Evolutionary conservation across 2,113 vertebrate species (phyloP).

Genomic region (Ammodramus savannarum): DNA sequence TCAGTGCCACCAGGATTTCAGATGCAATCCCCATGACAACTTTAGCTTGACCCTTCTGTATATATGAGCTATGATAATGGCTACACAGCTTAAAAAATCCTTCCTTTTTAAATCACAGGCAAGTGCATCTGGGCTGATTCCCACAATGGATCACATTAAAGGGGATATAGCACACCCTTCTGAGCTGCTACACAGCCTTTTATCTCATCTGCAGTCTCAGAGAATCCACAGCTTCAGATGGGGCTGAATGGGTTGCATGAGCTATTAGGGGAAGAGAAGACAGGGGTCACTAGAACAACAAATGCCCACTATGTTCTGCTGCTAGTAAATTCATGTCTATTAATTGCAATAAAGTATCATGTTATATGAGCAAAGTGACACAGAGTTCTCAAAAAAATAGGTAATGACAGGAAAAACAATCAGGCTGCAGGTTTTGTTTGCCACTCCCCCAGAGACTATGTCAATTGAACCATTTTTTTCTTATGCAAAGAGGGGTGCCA

Average conservation of each 20-base stretch:
- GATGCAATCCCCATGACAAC: background rate
- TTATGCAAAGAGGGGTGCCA: background rate
- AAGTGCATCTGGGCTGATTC: background rate
- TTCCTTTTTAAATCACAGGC: background rate
- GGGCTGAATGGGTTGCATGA: background rate
- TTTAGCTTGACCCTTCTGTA: background rate
- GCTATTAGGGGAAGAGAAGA: background rate
- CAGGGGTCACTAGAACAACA: background rate
- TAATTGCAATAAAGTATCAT: slow-evolving; percentile 19
- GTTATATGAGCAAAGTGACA: background rate
- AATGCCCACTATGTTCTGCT: background rate
- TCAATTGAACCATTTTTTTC: slow-evolving; percentile 27
- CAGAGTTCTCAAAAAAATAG: slow-evolving; percentile 5
- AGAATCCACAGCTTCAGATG: background rate
- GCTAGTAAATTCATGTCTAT: background rate
- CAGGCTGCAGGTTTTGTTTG: slow-evolving; percentile 34
- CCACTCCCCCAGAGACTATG: background rate
- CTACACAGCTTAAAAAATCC: slow-evolving; percentile 4
- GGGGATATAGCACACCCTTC: background rate
- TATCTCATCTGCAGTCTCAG: background rate
- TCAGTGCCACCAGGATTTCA: slow-evolving; percentile 29
- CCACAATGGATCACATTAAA: background rate
- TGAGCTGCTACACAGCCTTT: background rate
- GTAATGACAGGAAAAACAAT: slow-evolving; percentile 38
- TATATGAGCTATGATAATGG: background rate